Base-by-base conservation (phyloP, 2,113 vertebrate genomes). In the Calyptommatus sinebrachiatus region DNA sequence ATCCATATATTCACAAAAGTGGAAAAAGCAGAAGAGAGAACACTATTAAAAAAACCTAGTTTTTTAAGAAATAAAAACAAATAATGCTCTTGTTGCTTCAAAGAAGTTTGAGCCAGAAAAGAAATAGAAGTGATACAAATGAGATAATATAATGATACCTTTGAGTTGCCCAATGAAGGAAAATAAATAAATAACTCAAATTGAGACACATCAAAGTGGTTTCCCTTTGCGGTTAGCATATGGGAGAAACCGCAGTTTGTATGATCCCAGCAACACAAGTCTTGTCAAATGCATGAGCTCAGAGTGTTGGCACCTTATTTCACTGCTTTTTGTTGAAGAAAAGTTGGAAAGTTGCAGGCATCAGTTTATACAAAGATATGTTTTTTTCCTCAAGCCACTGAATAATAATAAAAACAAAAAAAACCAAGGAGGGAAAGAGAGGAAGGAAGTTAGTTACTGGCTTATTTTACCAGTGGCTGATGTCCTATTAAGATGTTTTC, bases 31-130 rank as follows among this genome's bases (percentile, higher is more conserved):
- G 81, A 85, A 76, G 73, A 76, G 73, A 76, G 76, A 88, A 90
- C 76, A 88, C 89, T 94, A 92, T 92, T 85, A 93, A 92, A 93
- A 86, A 89, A 91, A 92, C 87, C 92, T 91, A 68, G 83, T 88
- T 94, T 57, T 89, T 62, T 88, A 41, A 41, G 5, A 41, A 41
- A 41, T 41, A 41, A 16, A 50, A 50, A 50, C 14, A 50, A 50
- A 50, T 57, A 57, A 83, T 91, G 82, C 80, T 87, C 87, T 91
- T 92, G 73, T 88, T 93, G 88, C 87, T 94, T 79, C 84, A 92
- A 86, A 86, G 82, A 46, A 79, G 77, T 88, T 67, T 16, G 22
- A 83, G 87, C 91, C 92, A 94, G 86, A 71, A 26, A 86, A 89
- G 91, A 89, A 77, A 87, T 76, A 73, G 80, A 88, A 92, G 83